Conservation (phyloP, 2,113 vertebrate genomes). For the Melanerpes formicivorus region DNA sequence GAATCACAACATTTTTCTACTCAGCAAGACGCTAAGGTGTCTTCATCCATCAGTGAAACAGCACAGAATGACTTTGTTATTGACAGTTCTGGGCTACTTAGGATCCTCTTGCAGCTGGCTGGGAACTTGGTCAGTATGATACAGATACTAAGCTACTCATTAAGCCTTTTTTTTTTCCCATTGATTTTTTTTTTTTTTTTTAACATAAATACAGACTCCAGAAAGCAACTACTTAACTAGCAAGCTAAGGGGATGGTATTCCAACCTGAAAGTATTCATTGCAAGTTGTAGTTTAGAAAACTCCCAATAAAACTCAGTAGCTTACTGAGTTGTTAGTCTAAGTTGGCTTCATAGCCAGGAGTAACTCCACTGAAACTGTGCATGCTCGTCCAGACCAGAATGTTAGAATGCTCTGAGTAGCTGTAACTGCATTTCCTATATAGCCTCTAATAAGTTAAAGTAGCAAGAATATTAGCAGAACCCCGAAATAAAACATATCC, state of each 20-base stretch:
- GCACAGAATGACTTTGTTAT: background rate
- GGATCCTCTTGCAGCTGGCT: background rate
- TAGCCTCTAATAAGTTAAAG: background rate
- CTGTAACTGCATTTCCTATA: background rate
- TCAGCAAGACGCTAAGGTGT: background rate
- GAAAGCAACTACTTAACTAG: background rate
- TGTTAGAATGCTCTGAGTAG: background rate
- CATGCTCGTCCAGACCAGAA: background rate
- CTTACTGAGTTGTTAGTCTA: background rate
- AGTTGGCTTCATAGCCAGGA: background rate
- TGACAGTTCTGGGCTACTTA: background rate
- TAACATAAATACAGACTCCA: background rate
- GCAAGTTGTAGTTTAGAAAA: background rate
- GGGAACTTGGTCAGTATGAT: background rate
- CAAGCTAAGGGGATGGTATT: background rate
- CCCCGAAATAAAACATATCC: background rate
- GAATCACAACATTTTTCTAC: background rate
- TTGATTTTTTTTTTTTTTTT: background rate
- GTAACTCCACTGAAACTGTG: background rate
- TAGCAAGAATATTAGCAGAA: background rate
- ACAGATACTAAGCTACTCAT: background rate
- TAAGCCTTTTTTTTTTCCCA: background rate
- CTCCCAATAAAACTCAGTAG: background rate
- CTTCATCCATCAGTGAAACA: background rate
- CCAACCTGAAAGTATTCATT: background rate